Evolutionary conservation across 2,797 vertebrate genomes (phyloP), one percentile per base, ranked within the genome.

Genomic region (Hydrocynus forskahlii): DNA sequence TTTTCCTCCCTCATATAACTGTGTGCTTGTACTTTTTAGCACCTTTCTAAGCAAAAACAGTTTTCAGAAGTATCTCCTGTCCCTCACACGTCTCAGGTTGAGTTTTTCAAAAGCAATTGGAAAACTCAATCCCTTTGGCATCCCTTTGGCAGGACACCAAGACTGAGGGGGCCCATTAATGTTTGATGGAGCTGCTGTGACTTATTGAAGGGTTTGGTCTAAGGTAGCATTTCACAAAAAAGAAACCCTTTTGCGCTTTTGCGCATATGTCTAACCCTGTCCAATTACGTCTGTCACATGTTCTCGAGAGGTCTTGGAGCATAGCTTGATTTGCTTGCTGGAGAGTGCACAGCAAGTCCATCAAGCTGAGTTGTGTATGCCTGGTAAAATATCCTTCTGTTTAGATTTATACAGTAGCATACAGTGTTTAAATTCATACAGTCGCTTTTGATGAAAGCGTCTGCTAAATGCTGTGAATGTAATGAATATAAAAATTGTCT

Each of bases 101-200:
- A 76, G 21, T 64, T 52, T 74, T 54, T 10, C 78, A 78, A 81
- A 72, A 63, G 35, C 35, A 35, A 35, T 35, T 35, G 35, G 35
- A 35, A 35, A 35, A 35, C 35, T 35, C 35, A 59, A 45, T 71
- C 62, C 38, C 67, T 35, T 35, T 35, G 35, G 35, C 35, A 35
- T 35, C 54, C 19, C 21, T 79, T 81, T 80, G 64, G 40, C 73
- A 54, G 79, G 12, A 19, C 48, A 75, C 64, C 48, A 75, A 62
- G 63, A 25, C 29, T 54, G 35, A 75, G 54, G 59, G 69, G 55
- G 71, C 35, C 23, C 45, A 76, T 85, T 64, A 78, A 80, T 85
- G 54, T 80, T 87, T 87, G 54, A 84, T 86, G 69, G 60, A 29
- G 62, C 50, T 63, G 69, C 35, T 80, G 76, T 79, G 57, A 73